A percentile compares a stretch with the other conserved stretches of the same genome.
These are phyloP conservation scores for Pollenia griseotomentosa DNA, from an alignment of 2,888 invertebrate species.

Conservation along the genomic window DNA sequence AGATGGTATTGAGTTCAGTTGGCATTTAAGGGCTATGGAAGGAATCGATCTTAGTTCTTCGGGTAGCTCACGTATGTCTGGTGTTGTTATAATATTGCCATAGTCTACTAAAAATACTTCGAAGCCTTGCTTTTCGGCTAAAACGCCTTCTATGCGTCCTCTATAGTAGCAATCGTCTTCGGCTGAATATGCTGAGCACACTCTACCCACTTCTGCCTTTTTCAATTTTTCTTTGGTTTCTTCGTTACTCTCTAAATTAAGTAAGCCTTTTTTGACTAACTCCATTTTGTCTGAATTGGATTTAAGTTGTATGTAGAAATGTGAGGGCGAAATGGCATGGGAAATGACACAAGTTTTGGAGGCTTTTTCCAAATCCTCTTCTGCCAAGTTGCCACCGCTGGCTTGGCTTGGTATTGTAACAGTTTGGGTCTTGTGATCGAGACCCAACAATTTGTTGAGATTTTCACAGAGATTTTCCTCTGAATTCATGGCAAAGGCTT, in stretches of 20 bases:
- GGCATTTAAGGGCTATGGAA: conserved; percentile 79
- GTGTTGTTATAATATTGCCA: conserved; percentile 86
- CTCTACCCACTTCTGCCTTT: conserved; percentile 60
- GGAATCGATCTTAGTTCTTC: conserved; percentile 85
- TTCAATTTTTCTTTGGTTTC: conserved; percentile 75
- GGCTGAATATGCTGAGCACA: conserved; percentile 76
- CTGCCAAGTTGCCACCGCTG: conserved; percentile 17
- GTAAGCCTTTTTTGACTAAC: conserved; percentile 76
- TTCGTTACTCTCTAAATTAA: conserved; percentile 63
- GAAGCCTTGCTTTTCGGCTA: conserved; percentile 89
- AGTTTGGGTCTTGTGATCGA: conserved; percentile 69
- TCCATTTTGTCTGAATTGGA: conserved; percentile 81
- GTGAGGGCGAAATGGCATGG: conserved; percentile 88
- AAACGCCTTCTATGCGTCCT: conserved; percentile 87
- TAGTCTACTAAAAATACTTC: conserved; percentile 90
- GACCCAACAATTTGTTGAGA: conserved; percentile 78
- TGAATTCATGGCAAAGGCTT: conserved; percentile 77
- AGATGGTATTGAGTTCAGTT: conserved; percentile 77
- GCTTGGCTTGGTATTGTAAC: conserved; percentile 51
- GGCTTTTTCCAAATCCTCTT: conserved; percentile 57
- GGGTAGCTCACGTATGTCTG: conserved; percentile 86
- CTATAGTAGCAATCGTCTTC: conserved; percentile 95
- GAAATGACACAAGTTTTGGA: conserved; percentile 87
- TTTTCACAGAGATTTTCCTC: conserved; percentile 79
- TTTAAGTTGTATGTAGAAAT: conserved; percentile 89